phyloP scores from a whole-genome alignment of 2,888 invertebrate genomes.

The Epistrophe eligans region DNA sequence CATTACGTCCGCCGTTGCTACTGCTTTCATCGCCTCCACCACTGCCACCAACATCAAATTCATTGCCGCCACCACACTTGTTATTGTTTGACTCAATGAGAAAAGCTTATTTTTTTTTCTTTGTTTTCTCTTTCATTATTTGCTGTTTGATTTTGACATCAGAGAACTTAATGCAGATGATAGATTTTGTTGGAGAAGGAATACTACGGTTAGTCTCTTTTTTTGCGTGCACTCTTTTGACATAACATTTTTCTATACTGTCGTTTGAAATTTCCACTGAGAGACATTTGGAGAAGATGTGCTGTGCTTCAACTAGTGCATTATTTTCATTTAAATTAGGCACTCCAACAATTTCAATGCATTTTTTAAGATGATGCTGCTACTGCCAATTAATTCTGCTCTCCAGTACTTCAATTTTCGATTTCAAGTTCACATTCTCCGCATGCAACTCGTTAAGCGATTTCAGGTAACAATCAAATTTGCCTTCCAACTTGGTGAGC shows the following conservation, averaged over 20 bases:
- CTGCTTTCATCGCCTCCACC: no score
- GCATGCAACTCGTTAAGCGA: conserved; percentile 4
- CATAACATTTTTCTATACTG: conserved; percentile 36
- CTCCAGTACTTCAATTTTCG: conserved; percentile 22
- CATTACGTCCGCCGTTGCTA: not conserved
- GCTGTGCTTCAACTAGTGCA: conserved; percentile 11
- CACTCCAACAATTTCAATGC: conserved; percentile 37
- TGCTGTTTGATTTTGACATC: no score
- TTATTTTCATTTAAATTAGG: conserved; percentile 14
- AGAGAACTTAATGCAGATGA: not conserved
- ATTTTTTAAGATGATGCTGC: not conserved
- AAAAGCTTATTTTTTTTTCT: conserved; percentile 5
- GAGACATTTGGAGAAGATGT: conserved; percentile 1
- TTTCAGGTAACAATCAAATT: conserved; percentile 26
- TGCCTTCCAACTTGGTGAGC: conserved; percentile 19
- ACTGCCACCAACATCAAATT: not conserved
- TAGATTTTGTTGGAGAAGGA: not conserved
- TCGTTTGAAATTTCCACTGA: conserved; percentile 26
- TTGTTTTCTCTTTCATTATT: conserved; percentile 36
- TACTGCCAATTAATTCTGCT: conserved; percentile 37
- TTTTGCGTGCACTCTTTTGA: conserved; percentile 14
- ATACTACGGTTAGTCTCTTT: conserved; percentile 1
- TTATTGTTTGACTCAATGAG: no score
- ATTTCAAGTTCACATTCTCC: conserved; percentile 23
- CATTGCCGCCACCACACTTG: no score